A percentile compares a stretch with the other conserved stretches of the same genome.
Conservation (phyloP, 1,140 invertebrate species). For the Trichonephila clavata region DNA sequence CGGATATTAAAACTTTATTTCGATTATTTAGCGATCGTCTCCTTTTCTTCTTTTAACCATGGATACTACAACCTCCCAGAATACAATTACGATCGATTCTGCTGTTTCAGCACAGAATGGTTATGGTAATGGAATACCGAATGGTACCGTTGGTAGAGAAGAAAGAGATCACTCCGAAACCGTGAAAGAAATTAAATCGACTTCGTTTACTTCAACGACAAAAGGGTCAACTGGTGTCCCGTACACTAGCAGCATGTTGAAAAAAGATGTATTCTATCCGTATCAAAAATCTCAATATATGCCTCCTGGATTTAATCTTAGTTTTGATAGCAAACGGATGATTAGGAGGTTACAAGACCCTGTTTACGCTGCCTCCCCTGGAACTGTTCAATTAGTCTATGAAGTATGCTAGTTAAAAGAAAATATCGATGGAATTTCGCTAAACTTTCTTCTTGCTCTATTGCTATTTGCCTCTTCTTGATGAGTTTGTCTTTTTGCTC, state of each 20-base stretch:
- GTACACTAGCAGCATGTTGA: conserved; percentile 5
- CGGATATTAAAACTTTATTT: not conserved
- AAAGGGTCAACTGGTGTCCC: not conserved
- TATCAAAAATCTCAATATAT: conserved; percentile 77
- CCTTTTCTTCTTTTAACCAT: conserved; percentile 12
- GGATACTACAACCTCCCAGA: conserved; percentile 25
- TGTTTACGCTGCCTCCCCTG: conserved; percentile 62
- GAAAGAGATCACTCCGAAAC: not conserved
- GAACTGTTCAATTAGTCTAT: conserved; percentile 76
- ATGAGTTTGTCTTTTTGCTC: not conserved
- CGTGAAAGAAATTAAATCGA: conserved; percentile 20
- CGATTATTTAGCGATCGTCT: not conserved
- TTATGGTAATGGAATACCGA: conserved; percentile 20
- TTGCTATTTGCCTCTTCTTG: conserved; percentile 38
- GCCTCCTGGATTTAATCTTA: conserved; percentile 75
- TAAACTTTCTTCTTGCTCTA: conserved; percentile 55
- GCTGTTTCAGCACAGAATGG: conserved; percentile 15
- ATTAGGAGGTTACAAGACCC: conserved; percentile 76
- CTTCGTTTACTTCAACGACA: not conserved
- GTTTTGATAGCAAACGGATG: conserved; percentile 77
- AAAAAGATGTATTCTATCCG: conserved; percentile 76
- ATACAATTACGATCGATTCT: conserved; percentile 21
- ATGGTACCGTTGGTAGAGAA: not conserved
- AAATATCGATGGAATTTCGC: conserved; percentile 14
- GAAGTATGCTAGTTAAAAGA: conserved; percentile 71